Conservation (phyloP, 2,888 invertebrate genomes). For the Monoplex corrugatus region DNA sequence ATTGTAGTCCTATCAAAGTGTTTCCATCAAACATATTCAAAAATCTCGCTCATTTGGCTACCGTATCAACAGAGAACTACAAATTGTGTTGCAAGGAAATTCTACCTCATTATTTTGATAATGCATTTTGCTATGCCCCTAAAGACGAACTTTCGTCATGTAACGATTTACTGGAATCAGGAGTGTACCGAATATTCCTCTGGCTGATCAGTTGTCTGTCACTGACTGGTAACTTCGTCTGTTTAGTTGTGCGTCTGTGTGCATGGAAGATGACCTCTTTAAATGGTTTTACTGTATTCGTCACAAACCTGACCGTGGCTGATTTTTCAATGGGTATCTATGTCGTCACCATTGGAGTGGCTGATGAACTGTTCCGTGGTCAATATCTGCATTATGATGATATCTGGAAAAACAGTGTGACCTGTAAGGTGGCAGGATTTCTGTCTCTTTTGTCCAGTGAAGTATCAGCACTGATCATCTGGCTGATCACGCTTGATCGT, state of each 20-base stretch:
- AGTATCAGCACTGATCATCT: slow-evolving; percentile 19
- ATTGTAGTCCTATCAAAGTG: too few relatives aligned
- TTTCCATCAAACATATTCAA: too few relatives aligned
- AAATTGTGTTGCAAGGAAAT: too few relatives aligned
- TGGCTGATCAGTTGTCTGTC: neutral
- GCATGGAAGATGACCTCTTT: neutral
- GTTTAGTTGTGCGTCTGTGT: neutral
- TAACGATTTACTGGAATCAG: too few relatives aligned
- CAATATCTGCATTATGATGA: neutral
- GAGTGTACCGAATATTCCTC: too few relatives aligned
- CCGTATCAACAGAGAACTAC: too few relatives aligned
- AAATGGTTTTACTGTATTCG: neutral
- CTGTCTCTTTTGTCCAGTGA: slow-evolving; percentile 14
- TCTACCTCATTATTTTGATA: too few relatives aligned
- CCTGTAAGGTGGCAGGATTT: neutral
- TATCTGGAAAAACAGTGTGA: neutral
- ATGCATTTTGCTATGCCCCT: too few relatives aligned
- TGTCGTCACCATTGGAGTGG: neutral
- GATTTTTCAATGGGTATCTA: slow-evolving; percentile 1
- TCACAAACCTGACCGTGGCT: slow-evolving; percentile 5
- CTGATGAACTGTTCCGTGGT: slow-evolving; percentile 3
- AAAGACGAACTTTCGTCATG: too few relatives aligned
- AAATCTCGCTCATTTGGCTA: too few relatives aligned
- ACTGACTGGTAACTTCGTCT: neutral
- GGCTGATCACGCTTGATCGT: too few relatives aligned